Evolutionary conservation across 2,113 vertebrate species (phyloP).

Genomic region (Thunnus thynnus): DNA sequence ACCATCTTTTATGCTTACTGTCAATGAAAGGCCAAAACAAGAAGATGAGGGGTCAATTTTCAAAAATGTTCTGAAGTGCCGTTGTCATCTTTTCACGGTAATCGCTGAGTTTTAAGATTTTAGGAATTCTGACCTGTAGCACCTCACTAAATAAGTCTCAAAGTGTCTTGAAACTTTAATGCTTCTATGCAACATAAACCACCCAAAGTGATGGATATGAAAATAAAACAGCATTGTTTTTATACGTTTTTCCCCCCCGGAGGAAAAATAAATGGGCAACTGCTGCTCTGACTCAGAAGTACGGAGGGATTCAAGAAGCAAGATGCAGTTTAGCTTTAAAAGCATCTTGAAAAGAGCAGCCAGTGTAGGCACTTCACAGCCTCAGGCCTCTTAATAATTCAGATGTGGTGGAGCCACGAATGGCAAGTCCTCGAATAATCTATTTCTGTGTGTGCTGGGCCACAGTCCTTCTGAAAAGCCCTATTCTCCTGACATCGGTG

Average conservation of each 20-base stretch:
- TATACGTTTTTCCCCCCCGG: background rate
- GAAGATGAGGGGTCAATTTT: too few species aligned
- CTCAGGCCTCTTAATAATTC: slow-evolving; percentile 73
- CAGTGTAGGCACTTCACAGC: slow-evolving; percentile 57
- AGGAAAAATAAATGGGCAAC: background rate
- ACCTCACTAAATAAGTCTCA: background rate
- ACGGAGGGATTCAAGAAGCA: slow-evolving; percentile 8
- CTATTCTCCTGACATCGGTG: slow-evolving; percentile 38
- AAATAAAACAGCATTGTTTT: slow-evolving; percentile 19
- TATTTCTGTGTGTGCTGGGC: slow-evolving; percentile 56
- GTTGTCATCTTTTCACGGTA: too few species aligned
- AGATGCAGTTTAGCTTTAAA: slow-evolving; percentile 60
- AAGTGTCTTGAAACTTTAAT: slow-evolving; percentile 4
- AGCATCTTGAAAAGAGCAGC: slow-evolving; percentile 59
- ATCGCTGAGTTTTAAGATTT: background rate
- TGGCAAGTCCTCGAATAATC: slow-evolving; percentile 62
- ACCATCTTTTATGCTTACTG: background rate
- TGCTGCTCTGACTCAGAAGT: slow-evolving; percentile 33
- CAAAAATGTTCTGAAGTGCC: too few species aligned
- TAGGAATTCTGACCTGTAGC: slow-evolving; percentile 6
- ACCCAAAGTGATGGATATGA: slow-evolving; percentile 11
- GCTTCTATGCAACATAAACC: background rate
- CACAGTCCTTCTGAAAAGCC: slow-evolving; percentile 30
- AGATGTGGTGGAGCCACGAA: slow-evolving; percentile 54
- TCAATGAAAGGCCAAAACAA: background rate